Conservation (phyloP, 2,888 invertebrate species). For the Atrina japonica region DNA sequence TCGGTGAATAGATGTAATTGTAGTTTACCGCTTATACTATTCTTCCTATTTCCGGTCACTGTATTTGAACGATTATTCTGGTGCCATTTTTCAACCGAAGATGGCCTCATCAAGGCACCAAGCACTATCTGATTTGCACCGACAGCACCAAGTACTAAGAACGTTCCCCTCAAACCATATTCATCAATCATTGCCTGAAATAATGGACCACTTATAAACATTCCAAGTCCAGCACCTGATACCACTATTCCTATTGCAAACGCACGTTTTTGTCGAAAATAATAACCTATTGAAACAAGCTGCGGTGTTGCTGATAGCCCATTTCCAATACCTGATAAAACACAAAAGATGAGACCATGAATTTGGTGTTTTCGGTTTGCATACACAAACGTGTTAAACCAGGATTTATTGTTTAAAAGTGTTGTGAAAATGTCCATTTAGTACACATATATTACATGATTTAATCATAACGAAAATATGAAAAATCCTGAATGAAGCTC, state of each 20-base stretch:
- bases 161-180: slow-evolving; percentile 37
- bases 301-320: slow-evolving; percentile 29
- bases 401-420: too few species aligned
- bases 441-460: too few species aligned
- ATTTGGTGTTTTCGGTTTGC: too few species aligned
- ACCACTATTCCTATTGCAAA: slow-evolving; percentile 31
- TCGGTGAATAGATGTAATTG: slow-evolving; percentile 35
- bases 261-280: slow-evolving; percentile 27
- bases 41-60: background rate
- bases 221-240: slow-evolving; percentile 37
- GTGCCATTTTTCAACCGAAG: slow-evolving; percentile 33
- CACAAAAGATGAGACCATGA: too few species aligned
- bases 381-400: too few species aligned
- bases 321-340: slow-evolving; percentile 26
- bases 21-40: background rate
- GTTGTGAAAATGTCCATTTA: too few species aligned
- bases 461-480: too few species aligned
- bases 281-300: slow-evolving; percentile 33
- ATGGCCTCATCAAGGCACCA: slow-evolving; percentile 41
- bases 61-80: slow-evolving; percentile 3
- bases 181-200: slow-evolving; percentile 30
- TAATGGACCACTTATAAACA: slow-evolving; percentile 43
- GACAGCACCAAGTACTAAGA: slow-evolving; percentile 37
- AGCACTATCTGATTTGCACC: slow-evolving; percentile 20
- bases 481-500: too few species aligned